These are phyloP conservation scores for Podarcis siculus DNA, from an alignment of 2,797 vertebrate genomes.

Conservation along the genomic window DNA sequence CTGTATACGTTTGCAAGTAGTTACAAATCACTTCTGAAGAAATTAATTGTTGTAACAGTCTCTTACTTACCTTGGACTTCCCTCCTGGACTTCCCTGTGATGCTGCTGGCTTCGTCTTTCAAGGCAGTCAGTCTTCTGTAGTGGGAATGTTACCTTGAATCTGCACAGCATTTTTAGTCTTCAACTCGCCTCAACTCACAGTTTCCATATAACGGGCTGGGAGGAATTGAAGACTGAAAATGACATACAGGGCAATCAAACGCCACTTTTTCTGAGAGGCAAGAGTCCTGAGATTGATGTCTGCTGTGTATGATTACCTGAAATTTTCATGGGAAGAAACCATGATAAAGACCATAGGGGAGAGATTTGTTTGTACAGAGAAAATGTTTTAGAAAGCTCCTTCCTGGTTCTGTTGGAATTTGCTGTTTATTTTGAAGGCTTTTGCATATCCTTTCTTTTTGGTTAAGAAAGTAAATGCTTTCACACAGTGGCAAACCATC, in stretches of 20 bases:
- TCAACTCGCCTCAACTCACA: conserved; percentile 89
- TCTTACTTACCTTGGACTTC: neutral
- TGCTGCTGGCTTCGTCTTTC: neutral
- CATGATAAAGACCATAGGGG: neutral
- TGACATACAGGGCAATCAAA: conserved; percentile 80
- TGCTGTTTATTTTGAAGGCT: neutral
- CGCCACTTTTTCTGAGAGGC: conserved; percentile 7
- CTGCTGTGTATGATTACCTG: conserved; percentile 10
- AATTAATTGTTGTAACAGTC: neutral
- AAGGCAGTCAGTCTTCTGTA: conserved; percentile 57
- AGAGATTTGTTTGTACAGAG: neutral
- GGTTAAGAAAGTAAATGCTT: too few relatives aligned
- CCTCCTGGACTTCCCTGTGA: neutral
- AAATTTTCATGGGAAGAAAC: conserved; percentile 28
- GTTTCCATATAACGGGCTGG: conserved; percentile 82
- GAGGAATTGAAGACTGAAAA: conserved; percentile 91
- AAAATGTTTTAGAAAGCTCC: neutral
- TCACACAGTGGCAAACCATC: neutral
- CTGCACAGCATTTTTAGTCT: conserved; percentile 87
- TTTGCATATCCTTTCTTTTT: neutral
- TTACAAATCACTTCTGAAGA: neutral
- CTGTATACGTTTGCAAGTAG: neutral
- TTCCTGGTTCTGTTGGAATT: neutral
- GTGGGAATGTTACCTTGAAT: conserved; percentile 72
- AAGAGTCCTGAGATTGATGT: conserved; percentile 16